Base-by-base conservation (phyloP, 2,888 invertebrate species). In the Orthosia gothica region DNA sequence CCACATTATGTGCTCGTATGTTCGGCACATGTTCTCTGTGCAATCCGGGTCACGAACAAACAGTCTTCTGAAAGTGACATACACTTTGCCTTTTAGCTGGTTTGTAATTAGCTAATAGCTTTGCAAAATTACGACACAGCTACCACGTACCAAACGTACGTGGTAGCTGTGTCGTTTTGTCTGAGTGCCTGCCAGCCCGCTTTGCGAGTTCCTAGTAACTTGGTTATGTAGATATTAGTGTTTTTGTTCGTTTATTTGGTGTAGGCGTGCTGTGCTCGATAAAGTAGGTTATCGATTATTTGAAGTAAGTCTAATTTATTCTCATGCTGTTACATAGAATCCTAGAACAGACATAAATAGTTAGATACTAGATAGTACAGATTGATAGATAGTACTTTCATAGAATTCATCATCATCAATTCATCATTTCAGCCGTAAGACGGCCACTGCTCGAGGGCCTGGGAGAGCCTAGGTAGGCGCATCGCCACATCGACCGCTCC, bases 41-140 rank as follows among this genome's bases (percentile, higher is more conserved):
- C 15, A 49, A 79, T 55, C 54, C 26, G 45, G 76, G 76, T 77
- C 76, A 77, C 79, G 26, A 18, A 47, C 58, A 32, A 32, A 76
- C 16, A 54, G 47, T 66, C 20, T 62, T 50, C 40, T 52, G 32
- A 23, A 72, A 80, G 52, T 80, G 74, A 62, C 63, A 7, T 45
- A 45, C 52, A 32, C 26, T 62, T 73, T 52, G 65, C 23, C 26
- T 61, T 9, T 40, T 23, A 23, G 79, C 18, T 49, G 13, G 26
- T 12, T 72, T 79, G 32, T 78, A 80, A 78, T 78, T 78, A 78
- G 74, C 80, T 78, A 78, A 78, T 80, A 78, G 66, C 74, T 62
- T 74, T 54, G 58, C 13, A 32, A 50, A 64, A 54, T 61, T 20
- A 61, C 40, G 15, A 54, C 32, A 54, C 20, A 47, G 9, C 18